Conservation (phyloP, 2,888 invertebrate genomes). For the Plusia festucae region DNA sequence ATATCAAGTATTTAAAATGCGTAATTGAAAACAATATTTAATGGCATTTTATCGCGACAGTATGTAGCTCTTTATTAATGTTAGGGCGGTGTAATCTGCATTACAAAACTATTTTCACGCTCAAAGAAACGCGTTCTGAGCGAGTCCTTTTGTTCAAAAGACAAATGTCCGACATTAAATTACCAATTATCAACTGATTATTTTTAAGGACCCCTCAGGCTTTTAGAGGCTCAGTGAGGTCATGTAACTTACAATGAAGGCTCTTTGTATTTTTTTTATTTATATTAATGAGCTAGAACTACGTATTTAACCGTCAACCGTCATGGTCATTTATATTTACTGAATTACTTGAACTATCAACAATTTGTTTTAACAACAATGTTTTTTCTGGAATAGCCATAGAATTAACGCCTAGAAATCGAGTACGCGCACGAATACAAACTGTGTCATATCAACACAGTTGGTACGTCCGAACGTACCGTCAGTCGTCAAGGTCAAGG, state of each 20-base stretch:
- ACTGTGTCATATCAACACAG: too few relatives aligned
- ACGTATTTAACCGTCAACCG: neutral
- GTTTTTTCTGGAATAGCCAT: too few relatives aligned
- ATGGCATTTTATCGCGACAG: constrained; percentile 57
- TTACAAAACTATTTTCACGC: constrained; percentile 68
- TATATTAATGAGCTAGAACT: neutral
- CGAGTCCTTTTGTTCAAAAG: constrained; percentile 66
- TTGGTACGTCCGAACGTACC: too few relatives aligned
- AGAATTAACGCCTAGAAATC: too few relatives aligned
- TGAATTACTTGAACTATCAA: neutral
- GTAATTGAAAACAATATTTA: constrained; percentile 65
- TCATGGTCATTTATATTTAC: neutral
- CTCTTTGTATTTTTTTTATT: constrained; percentile 34
- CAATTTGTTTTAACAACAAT: neutral
- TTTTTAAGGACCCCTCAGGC: constrained; percentile 61
- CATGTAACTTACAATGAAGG: constrained; percentile 48
- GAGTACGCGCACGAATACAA: too few relatives aligned
- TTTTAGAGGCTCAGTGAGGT: constrained; percentile 64
- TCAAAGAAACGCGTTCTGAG: constrained; percentile 60
- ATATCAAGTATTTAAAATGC: constrained; percentile 56
- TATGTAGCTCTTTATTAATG: constrained; percentile 57
- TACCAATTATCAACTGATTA: constrained; percentile 74
- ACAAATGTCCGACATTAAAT: constrained; percentile 75
- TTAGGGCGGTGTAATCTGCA: constrained; percentile 50
- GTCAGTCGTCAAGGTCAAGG: too few relatives aligned